Base-by-base conservation (phyloP, 92 coral and sea anemone genomes). In the Metridium senile region DNA sequence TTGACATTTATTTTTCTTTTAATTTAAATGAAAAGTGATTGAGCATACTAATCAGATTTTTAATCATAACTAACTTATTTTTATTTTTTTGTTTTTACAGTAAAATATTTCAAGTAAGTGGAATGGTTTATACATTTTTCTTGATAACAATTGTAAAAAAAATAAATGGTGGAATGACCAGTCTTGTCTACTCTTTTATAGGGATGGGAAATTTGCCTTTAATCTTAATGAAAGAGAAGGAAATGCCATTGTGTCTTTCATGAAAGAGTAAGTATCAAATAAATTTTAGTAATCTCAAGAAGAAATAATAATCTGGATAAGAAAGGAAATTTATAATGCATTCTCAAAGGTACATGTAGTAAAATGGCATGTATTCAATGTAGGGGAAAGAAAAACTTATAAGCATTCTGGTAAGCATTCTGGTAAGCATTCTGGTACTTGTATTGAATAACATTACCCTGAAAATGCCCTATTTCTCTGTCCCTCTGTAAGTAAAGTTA, bases 101-200 rank as follows among this genome's bases (percentile, higher is more conserved):
- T 95, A 52, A 95, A 95, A 80, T 95, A 92, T 83, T 95, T 95
- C 93, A 92, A 88, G 99, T 95, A 81, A 87, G 99, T 85, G 13
- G 61, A n/a, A n/a, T n/a, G n/a, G n/a, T n/a, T n/a, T n/a, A n/a
- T n/a, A n/a, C n/a, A n/a, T n/a, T n/a, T n/a, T n/a, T n/a, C n/a
- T n/a, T n/a, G n/a, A n/a, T n/a, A n/a, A n/a, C n/a, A n/a, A n/a
- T n/a, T n/a, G n/a, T n/a, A n/a, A n/a, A n/a, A n/a, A n/a, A n/a
- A n/a, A n/a, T n/a, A n/a, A 19, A 54, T 54, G 61, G 61, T 54
- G 17, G 17, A 9, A 2, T 54, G 25, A 3, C 17, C n/a, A 26
- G 17, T 68, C 22, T 17, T n/a, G n/a, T n/a, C 66, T n/a, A 22
- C 0, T 17, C 27, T 21, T 47, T 7, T 74, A 16, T 70, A 96